A percentile compares a stretch with the other conserved stretches of the same genome.
Evolutionary conservation across 2,888 invertebrate genomes (phyloP).

Genomic region (Ectemnius lituratus): DNA sequence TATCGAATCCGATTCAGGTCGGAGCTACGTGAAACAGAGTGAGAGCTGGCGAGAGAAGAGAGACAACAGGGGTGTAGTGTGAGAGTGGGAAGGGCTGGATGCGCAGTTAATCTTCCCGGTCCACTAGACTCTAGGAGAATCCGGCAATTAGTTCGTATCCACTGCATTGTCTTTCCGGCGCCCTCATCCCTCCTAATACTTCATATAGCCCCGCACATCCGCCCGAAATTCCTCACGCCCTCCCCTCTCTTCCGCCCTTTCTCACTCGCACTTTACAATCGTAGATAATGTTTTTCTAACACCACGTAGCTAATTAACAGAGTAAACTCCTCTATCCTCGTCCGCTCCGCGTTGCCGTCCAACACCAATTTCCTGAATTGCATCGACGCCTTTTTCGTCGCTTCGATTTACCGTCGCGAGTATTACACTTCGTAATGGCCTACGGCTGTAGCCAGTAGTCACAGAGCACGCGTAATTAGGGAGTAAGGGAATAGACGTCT

Average conservation of each 20-base stretch:
- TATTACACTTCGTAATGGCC: neutral
- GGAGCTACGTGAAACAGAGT: slow-evolving; percentile 19
- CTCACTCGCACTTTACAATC: slow-evolving; percentile 46
- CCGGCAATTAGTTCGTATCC: slow-evolving; percentile 74
- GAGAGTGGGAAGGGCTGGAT: slow-evolving; percentile 40
- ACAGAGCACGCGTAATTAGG: no score
- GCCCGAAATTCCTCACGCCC: neutral
- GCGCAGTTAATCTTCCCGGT: slow-evolving; percentile 73
- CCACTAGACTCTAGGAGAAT: slow-evolving; percentile 72
- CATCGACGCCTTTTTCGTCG: neutral
- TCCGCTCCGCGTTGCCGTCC: neutral
- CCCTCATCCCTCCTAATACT: slow-evolving; percentile 54
- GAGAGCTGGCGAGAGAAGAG: slow-evolving; percentile 22
- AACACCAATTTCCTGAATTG: slow-evolving; percentile 7
- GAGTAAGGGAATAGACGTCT: no score
- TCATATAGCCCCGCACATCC: slow-evolving; percentile 21
- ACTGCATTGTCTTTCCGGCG: slow-evolving; percentile 66
- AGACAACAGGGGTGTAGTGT: slow-evolving; percentile 45
- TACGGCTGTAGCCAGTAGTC: no score
- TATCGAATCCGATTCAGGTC: slow-evolving; percentile 36
- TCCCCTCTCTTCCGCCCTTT: neutral
- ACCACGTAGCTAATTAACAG: slow-evolving; percentile 53
- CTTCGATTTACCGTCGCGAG: neutral
- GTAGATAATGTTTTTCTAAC: slow-evolving; percentile 53
- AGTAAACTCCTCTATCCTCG: slow-evolving; percentile 24